phyloP scores from a whole-genome alignment of 1,140 invertebrate species.

The Drosophila auraria region DNA sequence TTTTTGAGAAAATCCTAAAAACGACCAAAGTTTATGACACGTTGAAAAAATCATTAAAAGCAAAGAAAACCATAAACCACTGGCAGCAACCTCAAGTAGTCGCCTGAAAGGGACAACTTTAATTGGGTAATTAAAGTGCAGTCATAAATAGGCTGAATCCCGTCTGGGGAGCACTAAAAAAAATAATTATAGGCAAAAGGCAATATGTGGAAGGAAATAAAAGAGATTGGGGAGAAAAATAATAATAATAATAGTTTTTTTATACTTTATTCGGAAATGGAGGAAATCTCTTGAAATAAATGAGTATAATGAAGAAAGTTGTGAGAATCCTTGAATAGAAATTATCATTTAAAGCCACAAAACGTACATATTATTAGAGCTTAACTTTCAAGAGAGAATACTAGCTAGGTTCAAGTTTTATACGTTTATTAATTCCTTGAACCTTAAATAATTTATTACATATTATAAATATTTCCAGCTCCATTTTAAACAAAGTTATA shows the following conservation, averaged over 20 bases:
- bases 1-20: constrained; percentile 17
- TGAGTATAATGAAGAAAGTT: too few species aligned
- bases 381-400: neutral
- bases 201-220: constrained; percentile 1
- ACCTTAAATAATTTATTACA: neutral
- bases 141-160: constrained; percentile 44
- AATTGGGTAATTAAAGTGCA: constrained; percentile 71
- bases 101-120: constrained; percentile 39
- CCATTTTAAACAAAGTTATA: neutral
- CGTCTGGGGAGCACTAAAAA: constrained; percentile 49
- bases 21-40: constrained; percentile 60
- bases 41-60: constrained; percentile 48
- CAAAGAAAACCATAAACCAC: constrained; percentile 26
- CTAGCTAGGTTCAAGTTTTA: too few species aligned
- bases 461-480: neutral
- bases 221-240: neutral
- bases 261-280: neutral
- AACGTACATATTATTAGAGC: neutral
- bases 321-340: neutral
- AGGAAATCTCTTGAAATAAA: neutral
- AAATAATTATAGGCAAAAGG: constrained; percentile 32
- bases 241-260: neutral
- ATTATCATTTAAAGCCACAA: too few species aligned
- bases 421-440: neutral
- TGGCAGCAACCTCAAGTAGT: constrained; percentile 19